Conservation (phyloP, 2,113 vertebrate species). For the Rynchops niger region DNA sequence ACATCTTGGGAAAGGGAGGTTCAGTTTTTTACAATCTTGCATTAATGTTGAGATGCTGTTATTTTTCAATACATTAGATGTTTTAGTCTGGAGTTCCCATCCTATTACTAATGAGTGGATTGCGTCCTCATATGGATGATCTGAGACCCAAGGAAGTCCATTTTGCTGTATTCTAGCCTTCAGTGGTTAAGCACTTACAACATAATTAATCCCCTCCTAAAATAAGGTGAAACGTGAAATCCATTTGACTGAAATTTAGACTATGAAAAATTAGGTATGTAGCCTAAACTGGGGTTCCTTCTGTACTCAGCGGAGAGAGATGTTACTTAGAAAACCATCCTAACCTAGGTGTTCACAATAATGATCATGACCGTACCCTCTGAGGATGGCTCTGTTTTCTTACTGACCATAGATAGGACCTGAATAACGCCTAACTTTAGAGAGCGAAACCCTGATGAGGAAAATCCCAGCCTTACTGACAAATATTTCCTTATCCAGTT, state of each 20-base stretch:
- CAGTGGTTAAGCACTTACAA: neutral
- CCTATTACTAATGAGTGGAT: neutral
- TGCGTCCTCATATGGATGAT: neutral
- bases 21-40: neutral
- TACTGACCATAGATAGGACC: neutral
- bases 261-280: neutral
- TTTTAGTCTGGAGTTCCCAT: neutral
- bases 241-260: neutral
- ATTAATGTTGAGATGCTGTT: neutral
- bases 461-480: neutral
- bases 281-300: neutral
- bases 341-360: fast-evolving
- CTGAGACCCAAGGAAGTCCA: neutral
- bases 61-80: neutral
- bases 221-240: neutral
- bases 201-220: neutral
- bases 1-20: neutral
- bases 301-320: neutral
- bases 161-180: neutral
- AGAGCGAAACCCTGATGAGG: neutral
- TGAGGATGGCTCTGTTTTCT: neutral
- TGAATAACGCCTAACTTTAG: neutral
- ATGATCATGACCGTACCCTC: fast-evolving
- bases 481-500: conserved; percentile 16
- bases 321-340: neutral